Evolutionary conservation across 2,797 vertebrate genomes (phyloP).

Genomic region (Eleutherodactylus coqui): DNA sequence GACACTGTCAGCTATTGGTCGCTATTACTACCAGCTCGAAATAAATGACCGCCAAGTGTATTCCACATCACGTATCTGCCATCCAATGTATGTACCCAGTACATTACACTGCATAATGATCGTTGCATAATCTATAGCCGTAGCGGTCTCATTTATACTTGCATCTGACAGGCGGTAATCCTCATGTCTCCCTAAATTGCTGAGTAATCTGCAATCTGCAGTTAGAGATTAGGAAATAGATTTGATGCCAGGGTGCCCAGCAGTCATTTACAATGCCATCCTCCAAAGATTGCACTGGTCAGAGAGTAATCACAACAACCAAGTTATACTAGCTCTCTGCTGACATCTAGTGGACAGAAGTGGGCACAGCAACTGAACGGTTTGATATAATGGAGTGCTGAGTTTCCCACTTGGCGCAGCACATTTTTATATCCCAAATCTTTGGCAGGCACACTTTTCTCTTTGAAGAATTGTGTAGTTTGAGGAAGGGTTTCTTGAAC

Average conservation of each 20-base stretch:
- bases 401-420: neutral
- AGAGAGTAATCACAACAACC: too few relatives aligned
- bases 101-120: neutral
- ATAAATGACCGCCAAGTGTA: neutral
- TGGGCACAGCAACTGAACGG: neutral
- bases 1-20: neutral
- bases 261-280: neutral
- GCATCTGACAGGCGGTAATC: neutral
- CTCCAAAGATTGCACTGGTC: neutral
- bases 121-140: neutral
- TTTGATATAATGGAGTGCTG: neutral
- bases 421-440: neutral
- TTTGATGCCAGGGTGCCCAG: neutral
- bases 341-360: constrained; percentile 30
- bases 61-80: neutral
- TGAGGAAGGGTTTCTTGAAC: too few relatives aligned
- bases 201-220: constrained; percentile 32
- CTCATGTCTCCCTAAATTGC: neutral
- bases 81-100: neutral
- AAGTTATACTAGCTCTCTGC: neutral
- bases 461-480: too few relatives aligned
- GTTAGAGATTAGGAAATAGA: neutral
- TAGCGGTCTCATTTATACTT: neutral
- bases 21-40: neutral
- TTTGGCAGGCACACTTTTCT: too few relatives aligned